These are phyloP conservation scores for Buphagus erythrorhynchus DNA, from an alignment of 2,797 vertebrate genomes.

Conservation along the genomic window DNA sequence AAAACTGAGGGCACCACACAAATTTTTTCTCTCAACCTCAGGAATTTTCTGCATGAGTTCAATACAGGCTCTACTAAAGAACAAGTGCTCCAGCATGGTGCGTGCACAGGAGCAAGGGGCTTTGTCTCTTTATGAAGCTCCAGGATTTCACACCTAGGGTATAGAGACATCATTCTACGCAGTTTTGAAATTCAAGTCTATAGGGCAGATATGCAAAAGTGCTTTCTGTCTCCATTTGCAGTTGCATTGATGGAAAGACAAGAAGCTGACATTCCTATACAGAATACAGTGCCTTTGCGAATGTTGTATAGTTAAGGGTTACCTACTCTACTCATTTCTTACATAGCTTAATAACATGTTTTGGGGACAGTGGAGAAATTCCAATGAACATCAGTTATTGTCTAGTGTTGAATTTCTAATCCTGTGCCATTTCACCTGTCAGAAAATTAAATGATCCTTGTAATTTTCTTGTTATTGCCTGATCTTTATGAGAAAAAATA, in stretches of 20 bases:
- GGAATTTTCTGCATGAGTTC: background rate
- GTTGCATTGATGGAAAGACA: background rate
- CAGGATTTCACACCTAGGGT: background rate
- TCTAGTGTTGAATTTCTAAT: background rate
- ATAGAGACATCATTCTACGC: background rate
- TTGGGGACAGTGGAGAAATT: background rate
- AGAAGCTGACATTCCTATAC: background rate
- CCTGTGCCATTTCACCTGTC: background rate
- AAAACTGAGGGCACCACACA: background rate
- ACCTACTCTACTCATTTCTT: background rate
- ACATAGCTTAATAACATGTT: background rate
- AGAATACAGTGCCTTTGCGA: background rate
- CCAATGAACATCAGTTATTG: background rate
- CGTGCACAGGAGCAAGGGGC: background rate
- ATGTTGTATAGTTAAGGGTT: background rate
- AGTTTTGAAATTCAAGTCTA: background rate
- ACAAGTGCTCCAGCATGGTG: background rate
- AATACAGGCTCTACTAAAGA: background rate
- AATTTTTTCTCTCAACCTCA: background rate
- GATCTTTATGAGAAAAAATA: slow-evolving; percentile 1
- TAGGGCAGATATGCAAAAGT: background rate
- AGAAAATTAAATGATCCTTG: background rate
- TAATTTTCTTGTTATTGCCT: slow-evolving; percentile 45
- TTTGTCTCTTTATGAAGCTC: background rate
- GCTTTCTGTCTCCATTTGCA: background rate